Evolutionary conservation across 2,888 invertebrate genomes (phyloP), one percentile per base, ranked within the genome.

Genomic region (Ptilodon capucinus): DNA sequence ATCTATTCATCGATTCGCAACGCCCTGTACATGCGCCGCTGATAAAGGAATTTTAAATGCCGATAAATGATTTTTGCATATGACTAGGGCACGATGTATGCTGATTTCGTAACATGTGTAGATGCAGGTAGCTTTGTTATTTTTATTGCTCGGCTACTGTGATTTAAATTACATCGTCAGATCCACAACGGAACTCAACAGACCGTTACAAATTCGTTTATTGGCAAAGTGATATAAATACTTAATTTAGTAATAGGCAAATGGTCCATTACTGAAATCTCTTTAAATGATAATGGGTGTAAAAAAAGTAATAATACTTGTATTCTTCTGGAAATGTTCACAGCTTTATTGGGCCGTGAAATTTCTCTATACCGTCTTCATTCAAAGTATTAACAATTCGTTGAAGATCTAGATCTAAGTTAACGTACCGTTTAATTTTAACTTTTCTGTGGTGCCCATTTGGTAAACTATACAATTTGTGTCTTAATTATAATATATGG

Each of bases 31-130:
- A 83, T 84, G 85, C 79, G 86, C 83, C 81, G 59, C 56, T 64
- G 59, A 80, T 77, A 81, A 86, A 81, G 74, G 77, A 81, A 78
- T 81, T 86, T 84, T 84, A 85, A 88, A 86, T 76, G 76, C 76
- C 79, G 76, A 84, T 86, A 89, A 90, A 89, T 84, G 86, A 85
- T 86, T 90, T 91, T 90, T 88, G 83, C 90, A 91, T 90, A 89
- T 87, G 87, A 79, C 81, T 60, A 59, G 71, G 71, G 71, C 51
- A 63, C 58, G 44, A 71, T 71, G 67, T 68, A 83, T 86, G 83
- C 74, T 77, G 68, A 80, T 84, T 83, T 78, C 54, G 71, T 76
- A 79, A 86, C 86, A 86, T 83, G 86, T 86, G 82, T 76, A 76
- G 71, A 78, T 67, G 73, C 83, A 83, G 83, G 83, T 83, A 81